A percentile compares a stretch with the other conserved stretches of the same genome.
Conservation (phyloP, 2,888 invertebrate species). For the Sipha maydis region DNA sequence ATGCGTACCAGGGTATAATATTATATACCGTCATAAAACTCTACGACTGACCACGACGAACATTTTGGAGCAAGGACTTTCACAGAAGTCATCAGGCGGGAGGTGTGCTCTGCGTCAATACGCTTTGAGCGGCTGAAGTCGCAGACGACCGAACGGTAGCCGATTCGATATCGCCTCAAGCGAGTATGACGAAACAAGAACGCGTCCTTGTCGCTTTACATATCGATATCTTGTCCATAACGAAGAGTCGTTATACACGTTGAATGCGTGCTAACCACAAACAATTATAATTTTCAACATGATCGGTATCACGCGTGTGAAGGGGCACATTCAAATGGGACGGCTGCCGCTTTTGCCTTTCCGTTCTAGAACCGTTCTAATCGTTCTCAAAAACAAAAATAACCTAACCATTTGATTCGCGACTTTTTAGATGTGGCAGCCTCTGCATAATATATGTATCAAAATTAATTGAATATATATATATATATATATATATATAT, state of each 20-base stretch:
- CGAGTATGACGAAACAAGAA: neutral
- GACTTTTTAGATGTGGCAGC: too few species aligned
- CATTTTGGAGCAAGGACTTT: slow-evolving; percentile 22
- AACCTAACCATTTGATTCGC: too few species aligned
- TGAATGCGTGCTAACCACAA: neutral
- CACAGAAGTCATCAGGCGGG: neutral
- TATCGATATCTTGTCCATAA: neutral
- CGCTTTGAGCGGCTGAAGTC: neutral
- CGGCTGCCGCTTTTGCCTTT: too few species aligned
- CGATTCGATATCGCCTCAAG: neutral
- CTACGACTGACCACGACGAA: neutral
- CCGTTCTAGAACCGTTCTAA: too few species aligned
- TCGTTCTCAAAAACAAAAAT: too few species aligned
- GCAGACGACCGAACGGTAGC: neutral
- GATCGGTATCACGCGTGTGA: too few species aligned
- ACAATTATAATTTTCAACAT: too few species aligned
- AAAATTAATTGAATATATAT: too few species aligned
- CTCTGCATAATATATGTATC: too few species aligned
- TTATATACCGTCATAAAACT: too few species aligned
- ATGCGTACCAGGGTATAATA: neutral
- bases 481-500: too few species aligned
- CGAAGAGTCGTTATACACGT: neutral
- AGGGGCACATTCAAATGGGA: too few species aligned
- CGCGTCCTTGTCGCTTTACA: neutral
- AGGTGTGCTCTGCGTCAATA: neutral